Percentiles rank a stretch among this genome's conserved stretches.
phyloP scores from a whole-genome alignment of 2,888 invertebrate genomes.

The Dryomyza anilis region DNA sequence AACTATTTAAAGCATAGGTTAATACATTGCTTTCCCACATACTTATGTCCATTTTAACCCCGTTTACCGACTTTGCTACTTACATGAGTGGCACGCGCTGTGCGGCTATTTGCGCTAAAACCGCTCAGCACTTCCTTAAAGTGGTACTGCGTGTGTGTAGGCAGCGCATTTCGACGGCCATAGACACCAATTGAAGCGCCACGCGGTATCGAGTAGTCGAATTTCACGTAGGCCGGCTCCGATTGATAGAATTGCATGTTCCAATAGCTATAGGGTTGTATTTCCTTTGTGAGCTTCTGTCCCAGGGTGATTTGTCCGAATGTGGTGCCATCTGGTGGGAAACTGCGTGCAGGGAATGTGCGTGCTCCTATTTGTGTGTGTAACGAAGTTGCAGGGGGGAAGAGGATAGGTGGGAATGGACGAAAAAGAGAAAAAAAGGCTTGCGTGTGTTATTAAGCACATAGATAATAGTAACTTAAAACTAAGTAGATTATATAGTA shows the following conservation, averaged over 20 bases:
- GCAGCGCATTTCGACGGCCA: conserved; percentile 89
- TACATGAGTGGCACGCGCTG: conserved; percentile 79
- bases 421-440: conserved; percentile 2
- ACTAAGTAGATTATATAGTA: no score
- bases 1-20: background rate
- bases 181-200: conserved; percentile 95
- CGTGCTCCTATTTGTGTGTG: conserved; percentile 70
- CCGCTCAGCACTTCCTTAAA: conserved; percentile 92
- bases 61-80: background rate
- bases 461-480: background rate
- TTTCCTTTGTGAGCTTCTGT: conserved; percentile 84
- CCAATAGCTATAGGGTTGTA: conserved; percentile 95
- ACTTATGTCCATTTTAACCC: background rate
- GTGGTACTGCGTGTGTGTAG: conserved; percentile 96
- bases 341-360: conserved; percentile 87
- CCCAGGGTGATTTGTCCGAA: conserved; percentile 89
- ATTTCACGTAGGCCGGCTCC: conserved; percentile 90
- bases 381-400: background rate
- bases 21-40: background rate
- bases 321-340: conserved; percentile 91
- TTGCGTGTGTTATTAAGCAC: conserved; percentile 8
- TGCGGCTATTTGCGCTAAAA: conserved; percentile 85
- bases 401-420: background rate
- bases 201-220: conserved; percentile 90
- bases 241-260: conserved; percentile 97